Percentiles rank a stretch among this genome's conserved stretches.
phyloP scores from a whole-genome alignment of 2,888 invertebrate genomes.

The Tenodera sinensis region DNA sequence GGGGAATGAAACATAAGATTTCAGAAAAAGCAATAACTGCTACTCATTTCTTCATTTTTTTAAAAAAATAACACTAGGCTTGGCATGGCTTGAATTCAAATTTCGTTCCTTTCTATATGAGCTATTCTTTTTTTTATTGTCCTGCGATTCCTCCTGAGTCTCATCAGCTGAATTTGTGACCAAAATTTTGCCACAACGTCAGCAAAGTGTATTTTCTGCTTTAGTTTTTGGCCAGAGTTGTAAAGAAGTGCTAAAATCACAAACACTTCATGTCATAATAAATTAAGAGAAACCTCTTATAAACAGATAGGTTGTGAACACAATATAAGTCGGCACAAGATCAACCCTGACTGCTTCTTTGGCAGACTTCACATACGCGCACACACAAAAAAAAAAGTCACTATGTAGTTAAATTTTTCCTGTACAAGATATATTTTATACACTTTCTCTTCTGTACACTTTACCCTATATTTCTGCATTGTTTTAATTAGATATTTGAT shows the following conservation, averaged over 20 bases:
- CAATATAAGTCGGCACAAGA: not conserved
- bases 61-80: not conserved
- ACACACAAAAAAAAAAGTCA: not conserved
- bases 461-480: not conserved
- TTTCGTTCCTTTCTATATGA: not conserved
- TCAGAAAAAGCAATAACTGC: not conserved
- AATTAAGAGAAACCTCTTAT: not conserved
- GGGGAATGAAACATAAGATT: slow-evolving; percentile 3
- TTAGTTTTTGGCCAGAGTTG: not conserved
- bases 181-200: not conserved
- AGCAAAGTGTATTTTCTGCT: not conserved
- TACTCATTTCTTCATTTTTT: not conserved
- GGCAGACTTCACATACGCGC: not conserved
- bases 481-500: not conserved
- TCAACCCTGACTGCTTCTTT: not conserved
- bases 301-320: not conserved
- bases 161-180: not conserved
- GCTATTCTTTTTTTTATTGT: not conserved
- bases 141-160: not conserved
- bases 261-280: not conserved
- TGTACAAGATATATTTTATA: not conserved
- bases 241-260: not conserved
- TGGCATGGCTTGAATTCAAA: not conserved
- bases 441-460: not conserved
- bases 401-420: not conserved